phyloP scores from a whole-genome alignment of 2,113 vertebrate species.

The Gobiocypris rarus region DNA sequence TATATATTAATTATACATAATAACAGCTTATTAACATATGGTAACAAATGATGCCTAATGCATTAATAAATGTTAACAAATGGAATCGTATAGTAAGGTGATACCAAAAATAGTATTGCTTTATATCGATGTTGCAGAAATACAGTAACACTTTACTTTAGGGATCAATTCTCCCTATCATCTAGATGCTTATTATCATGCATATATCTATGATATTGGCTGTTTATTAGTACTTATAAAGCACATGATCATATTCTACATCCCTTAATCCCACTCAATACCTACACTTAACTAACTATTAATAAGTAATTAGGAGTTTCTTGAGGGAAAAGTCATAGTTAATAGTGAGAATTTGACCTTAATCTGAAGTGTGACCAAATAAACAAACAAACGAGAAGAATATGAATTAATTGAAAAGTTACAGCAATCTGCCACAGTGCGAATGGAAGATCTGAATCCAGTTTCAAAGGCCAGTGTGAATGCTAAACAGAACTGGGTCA shows the following conservation, averaged over 20 bases:
- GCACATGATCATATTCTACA: no score
- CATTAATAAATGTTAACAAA: not conserved
- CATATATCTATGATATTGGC: no score
- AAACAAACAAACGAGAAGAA: not conserved
- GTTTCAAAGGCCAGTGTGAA: not conserved
- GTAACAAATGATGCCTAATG: not conserved
- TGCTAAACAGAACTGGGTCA: not conserved
- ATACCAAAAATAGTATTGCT: not conserved
- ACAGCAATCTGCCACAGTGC: not conserved
- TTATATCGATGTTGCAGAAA: not conserved
- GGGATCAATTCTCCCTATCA: no score
- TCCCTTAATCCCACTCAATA: no score
- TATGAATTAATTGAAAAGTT: not conserved
- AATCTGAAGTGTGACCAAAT: not conserved
- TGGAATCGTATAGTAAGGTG: not conserved
- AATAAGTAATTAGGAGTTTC: no score
- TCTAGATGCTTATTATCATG: no score
- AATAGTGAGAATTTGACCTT: not conserved
- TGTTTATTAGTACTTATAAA: no score
- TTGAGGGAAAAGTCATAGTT: no score
- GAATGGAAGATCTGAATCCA: not conserved
- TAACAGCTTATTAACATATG: no score
- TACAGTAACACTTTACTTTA: no score
- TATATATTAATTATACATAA: no score
- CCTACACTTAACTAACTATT: no score